Evolutionary conservation across 2,797 vertebrate species (phyloP).

Genomic region (Alauda arvensis): DNA sequence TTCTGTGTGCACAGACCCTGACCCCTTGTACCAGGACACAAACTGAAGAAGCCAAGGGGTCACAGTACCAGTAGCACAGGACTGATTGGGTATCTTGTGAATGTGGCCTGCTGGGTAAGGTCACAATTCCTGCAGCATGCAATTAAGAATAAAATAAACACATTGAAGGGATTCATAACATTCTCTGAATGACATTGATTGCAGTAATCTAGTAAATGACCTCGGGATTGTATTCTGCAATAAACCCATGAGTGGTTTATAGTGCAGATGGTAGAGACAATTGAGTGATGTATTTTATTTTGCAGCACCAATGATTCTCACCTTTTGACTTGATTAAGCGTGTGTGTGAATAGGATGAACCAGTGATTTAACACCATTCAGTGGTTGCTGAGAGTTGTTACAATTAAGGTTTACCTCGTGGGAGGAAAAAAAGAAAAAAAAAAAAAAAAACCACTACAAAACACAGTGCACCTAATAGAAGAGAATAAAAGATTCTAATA

Average conservation of each 20-base stretch:
- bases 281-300: conserved; percentile 71
- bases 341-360: conserved; percentile 64
- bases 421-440: not conserved
- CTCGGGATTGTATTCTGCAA: conserved; percentile 69
- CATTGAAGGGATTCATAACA: conserved; percentile 69
- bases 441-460: fast-evolving
- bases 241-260: conserved; percentile 69
- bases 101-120: conserved; percentile 66
- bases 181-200: conserved; percentile 70
- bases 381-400: conserved; percentile 26
- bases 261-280: conserved; percentile 57
- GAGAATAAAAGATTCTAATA: not conserved
- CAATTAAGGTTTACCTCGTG: conserved; percentile 30
- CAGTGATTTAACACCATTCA: conserved; percentile 59
- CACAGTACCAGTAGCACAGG: conserved; percentile 14
- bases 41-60: conserved; percentile 38
- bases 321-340: conserved; percentile 73
- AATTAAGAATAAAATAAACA: conserved; percentile 77
- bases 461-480: not conserved
- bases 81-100: conserved; percentile 60
- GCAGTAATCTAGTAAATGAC: conserved; percentile 72
- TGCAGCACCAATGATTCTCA: conserved; percentile 64
- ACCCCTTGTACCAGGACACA: not conserved
- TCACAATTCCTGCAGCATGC: conserved; percentile 69
- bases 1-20: not conserved